Conservation (phyloP, 2,797 vertebrate genomes). For the Cryptoprocta ferox region DNA sequence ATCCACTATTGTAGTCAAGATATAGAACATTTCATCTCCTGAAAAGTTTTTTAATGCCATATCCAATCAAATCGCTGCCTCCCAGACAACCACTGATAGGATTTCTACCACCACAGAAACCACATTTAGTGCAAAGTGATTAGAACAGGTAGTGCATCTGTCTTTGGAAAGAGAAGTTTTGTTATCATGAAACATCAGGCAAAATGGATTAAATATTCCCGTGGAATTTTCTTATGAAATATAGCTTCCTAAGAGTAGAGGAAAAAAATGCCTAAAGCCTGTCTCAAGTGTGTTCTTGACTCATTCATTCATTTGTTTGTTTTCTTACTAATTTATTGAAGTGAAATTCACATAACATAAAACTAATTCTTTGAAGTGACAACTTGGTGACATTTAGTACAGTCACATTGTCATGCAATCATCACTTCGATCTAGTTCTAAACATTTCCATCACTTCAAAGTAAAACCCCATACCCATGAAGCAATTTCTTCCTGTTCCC, state of each 20-base stretch:
- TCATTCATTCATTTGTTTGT: constrained; percentile 86
- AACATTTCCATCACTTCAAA: neutral
- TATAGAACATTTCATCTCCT: neutral
- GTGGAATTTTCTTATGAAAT: constrained; percentile 90
- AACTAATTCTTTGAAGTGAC: neutral
- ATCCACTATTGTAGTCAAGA: neutral
- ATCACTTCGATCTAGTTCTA: neutral
- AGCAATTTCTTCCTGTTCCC: neutral
- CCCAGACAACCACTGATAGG: neutral
- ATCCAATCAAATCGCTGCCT: neutral
- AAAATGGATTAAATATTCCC: constrained; percentile 95
- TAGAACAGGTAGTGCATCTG: constrained; percentile 93
- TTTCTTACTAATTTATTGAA: constrained; percentile 78
- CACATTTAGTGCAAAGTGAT: constrained; percentile 95
- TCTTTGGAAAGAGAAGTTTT: constrained; percentile 94
- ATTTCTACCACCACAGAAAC: constrained; percentile 80
- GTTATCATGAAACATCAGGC: constrained; percentile 97
- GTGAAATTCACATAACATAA: neutral
- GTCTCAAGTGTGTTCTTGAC: constrained; percentile 91
- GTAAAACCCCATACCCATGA: neutral
- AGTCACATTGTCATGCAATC: neutral
- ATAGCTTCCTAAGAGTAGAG: neutral
- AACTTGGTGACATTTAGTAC: neutral
- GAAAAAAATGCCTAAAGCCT: constrained; percentile 96
- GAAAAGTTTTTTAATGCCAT: neutral